These are phyloP conservation scores for Hetaerina titia DNA, from an alignment of 2,888 invertebrate genomes.

Conservation along the genomic window DNA sequence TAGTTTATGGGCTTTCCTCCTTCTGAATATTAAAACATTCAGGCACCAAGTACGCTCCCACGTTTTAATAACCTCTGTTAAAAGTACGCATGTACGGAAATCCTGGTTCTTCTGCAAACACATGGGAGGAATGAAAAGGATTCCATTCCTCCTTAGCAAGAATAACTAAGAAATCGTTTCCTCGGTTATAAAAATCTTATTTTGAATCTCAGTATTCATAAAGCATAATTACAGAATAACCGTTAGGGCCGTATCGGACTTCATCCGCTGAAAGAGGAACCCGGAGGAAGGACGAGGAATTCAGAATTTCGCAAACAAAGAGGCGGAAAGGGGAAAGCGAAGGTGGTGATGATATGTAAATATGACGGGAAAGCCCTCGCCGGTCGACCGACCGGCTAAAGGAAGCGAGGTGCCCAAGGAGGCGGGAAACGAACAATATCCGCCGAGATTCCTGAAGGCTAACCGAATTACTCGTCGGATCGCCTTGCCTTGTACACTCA, in stretches of 20 bases:
- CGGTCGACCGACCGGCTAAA: not conserved
- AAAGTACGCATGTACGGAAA: not conserved
- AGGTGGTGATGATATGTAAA: not conserved
- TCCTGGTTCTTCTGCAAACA: not conserved
- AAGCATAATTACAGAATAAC: not conserved
- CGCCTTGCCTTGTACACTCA: not conserved
- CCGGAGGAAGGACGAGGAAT: not conserved
- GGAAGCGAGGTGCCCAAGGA: not conserved
- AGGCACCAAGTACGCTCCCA: not conserved
- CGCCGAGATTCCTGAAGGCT: not conserved
- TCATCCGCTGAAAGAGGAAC: not conserved
- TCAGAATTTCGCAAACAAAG: constrained; percentile 1
- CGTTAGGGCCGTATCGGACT: not conserved
- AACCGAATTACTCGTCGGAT: not conserved
- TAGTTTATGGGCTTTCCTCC: not conserved
- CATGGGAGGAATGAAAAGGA: not conserved
- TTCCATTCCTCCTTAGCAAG: not conserved
- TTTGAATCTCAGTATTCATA: not conserved
- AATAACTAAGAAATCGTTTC: not conserved
- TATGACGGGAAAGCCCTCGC: not conserved
- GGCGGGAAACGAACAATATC: not conserved
- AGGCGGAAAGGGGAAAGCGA: not conserved
- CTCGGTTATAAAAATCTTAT: not conserved
- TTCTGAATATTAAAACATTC: not conserved
- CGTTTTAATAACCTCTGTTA: not conserved